Conservation (phyloP, 2,797 vertebrate species). For the Neostethus bicornis region DNA sequence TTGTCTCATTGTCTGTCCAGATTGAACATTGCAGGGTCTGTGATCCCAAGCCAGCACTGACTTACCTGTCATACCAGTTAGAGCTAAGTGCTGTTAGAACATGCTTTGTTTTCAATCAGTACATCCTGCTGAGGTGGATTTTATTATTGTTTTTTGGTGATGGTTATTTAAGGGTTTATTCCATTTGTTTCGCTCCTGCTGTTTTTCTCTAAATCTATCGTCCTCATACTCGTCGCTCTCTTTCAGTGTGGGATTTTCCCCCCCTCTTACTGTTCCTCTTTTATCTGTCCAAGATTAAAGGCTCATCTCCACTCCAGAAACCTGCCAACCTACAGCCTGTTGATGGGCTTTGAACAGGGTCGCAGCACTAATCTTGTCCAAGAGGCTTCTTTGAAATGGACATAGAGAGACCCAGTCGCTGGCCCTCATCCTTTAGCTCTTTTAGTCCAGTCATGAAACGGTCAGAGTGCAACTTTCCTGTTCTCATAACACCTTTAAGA, state of each 20-base stretch:
- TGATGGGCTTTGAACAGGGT: slow-evolving; percentile 74
- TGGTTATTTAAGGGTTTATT: too few relatives aligned
- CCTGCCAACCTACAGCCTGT: slow-evolving; percentile 73
- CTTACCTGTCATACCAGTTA: too few relatives aligned
- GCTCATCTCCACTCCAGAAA: slow-evolving; percentile 64
- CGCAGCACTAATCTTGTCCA: slow-evolving; percentile 73
- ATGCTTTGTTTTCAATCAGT: too few relatives aligned
- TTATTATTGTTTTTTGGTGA: too few relatives aligned
- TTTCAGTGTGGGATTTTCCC: slow-evolving; percentile 15
- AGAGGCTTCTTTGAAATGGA: slow-evolving; percentile 77
- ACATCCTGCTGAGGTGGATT: too few relatives aligned
- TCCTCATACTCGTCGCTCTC: slow-evolving; percentile 1
- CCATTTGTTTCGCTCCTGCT: slow-evolving; percentile 6
- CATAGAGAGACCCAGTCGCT: slow-evolving; percentile 16
- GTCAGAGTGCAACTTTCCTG: slow-evolving; percentile 39
- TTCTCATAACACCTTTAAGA: slow-evolving; percentile 59
- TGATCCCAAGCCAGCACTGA: too few relatives aligned
- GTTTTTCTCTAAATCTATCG: slow-evolving; percentile 7
- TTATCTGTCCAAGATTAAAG: slow-evolving; percentile 74
- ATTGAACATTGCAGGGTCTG: too few relatives aligned
- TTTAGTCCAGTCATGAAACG: slow-evolving; percentile 59
- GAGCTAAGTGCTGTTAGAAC: too few relatives aligned
- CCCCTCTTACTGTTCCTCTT: slow-evolving; percentile 20
- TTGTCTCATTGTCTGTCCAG: too few relatives aligned
- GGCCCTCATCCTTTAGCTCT: slow-evolving; percentile 28